Evolutionary conservation across 2,797 vertebrate genomes (phyloP), one percentile per base, ranked within the genome.

Genomic region (Bradypodion ventrale): DNA sequence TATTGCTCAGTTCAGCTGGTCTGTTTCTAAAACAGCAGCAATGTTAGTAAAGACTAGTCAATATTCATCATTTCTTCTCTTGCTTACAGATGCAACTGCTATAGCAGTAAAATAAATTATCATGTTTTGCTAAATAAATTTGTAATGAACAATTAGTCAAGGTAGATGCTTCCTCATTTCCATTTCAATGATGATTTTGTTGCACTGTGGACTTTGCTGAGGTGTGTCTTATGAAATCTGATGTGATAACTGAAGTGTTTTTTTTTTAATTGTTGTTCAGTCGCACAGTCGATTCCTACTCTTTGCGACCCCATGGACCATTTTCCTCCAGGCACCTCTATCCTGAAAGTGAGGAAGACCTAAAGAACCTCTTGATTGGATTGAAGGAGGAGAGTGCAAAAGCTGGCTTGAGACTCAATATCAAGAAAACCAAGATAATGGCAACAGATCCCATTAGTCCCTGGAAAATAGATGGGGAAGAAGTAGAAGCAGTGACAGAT

Each of bases 241-340:
- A 76, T 87, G 88, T 52, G 72, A 84, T 72, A 74, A 69, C 52
- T 80, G 4, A 37, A 29, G 23, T 80, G 27, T 42, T 68, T 70
- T 66, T n/a, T n/a, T n/a, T n/a, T n/a, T n/a, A n/a, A n/a, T n/a
- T n/a, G n/a, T n/a, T n/a, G n/a, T n/a, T n/a, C n/a, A n/a, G n/a
- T n/a, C n/a, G n/a, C n/a, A n/a, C n/a, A n/a, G n/a, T n/a, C n/a
- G n/a, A n/a, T n/a, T n/a, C n/a, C n/a, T n/a, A n/a, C n/a, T n/a
- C n/a, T n/a, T n/a, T n/a, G n/a, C n/a, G n/a, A n/a, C n/a, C n/a
- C n/a, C n/a, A n/a, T n/a, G n/a, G n/a, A n/a, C n/a, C n/a, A n/a
- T n/a, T n/a, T n/a, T n/a, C n/a, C n/a, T n/a, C n/a, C n/a, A n/a
- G n/a, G n/a, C n/a, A n/a, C n/a, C n/a, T n/a, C n/a, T n/a, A n/a